These are phyloP conservation scores for Unio pictorum DNA, from an alignment of 2,888 invertebrate species.

Conservation along the genomic window DNA sequence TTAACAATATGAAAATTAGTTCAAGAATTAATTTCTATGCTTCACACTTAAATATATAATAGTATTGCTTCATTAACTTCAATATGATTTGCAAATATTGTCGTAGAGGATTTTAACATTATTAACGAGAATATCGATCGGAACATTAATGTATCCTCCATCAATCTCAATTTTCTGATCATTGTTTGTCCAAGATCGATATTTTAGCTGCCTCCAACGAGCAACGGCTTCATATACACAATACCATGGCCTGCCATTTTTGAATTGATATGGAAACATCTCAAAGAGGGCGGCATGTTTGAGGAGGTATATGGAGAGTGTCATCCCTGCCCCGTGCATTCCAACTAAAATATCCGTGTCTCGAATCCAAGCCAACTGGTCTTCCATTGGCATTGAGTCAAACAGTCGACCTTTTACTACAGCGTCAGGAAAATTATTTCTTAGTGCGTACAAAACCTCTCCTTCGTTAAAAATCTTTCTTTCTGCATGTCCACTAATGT, in stretches of 20 bases:
- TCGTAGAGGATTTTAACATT: slow-evolving; percentile 14
- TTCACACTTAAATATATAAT: no score
- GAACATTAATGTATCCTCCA: slow-evolving; percentile 32
- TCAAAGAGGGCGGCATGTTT: slow-evolving; percentile 29
- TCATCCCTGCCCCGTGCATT: slow-evolving; percentile 40
- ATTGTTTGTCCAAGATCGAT: slow-evolving; percentile 54
- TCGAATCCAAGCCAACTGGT: slow-evolving; percentile 22
- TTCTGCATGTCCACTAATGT: slow-evolving; percentile 28
- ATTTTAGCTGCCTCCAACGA: slow-evolving; percentile 52
- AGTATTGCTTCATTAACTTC: no score
- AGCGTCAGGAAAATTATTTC: slow-evolving; percentile 7
- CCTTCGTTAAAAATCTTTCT: slow-evolving; percentile 30
- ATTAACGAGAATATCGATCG: slow-evolving; percentile 19
- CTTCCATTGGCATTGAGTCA: slow-evolving; percentile 23
- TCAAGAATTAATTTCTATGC: no score
- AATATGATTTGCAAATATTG: no score
- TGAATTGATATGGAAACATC: slow-evolving; percentile 40
- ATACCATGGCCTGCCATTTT: slow-evolving; percentile 30
- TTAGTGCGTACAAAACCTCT: slow-evolving; percentile 14
- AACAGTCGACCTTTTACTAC: slow-evolving; percentile 11
- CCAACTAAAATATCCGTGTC: slow-evolving; percentile 29
- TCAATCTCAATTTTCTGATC: slow-evolving; percentile 29
- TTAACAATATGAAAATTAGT: no score
- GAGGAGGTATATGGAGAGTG: slow-evolving; percentile 27
- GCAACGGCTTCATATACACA: slow-evolving; percentile 53